These are phyloP conservation scores for Chamaedrilus cognettii DNA, from an alignment of 2,888 invertebrate species.

Conservation along the genomic window DNA sequence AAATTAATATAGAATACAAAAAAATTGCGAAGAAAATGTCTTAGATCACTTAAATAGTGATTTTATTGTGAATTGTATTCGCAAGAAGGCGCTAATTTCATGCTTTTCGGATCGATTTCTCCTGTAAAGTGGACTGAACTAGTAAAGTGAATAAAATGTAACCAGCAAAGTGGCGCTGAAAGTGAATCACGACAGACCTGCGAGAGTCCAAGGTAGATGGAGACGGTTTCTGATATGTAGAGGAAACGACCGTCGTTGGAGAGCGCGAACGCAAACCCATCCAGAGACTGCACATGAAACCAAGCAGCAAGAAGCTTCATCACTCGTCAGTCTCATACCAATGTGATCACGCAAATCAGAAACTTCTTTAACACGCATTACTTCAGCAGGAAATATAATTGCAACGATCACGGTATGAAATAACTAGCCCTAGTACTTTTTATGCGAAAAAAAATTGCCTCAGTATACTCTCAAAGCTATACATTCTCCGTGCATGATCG, in stretches of 20 bases:
- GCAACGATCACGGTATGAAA: no score
- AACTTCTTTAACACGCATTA: no score
- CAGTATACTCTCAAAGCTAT: background rate
- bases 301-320: no score
- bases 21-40: no score
- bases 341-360: no score
- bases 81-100: background rate
- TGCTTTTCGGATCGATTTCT: background rate
- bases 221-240: conserved; percentile 99
- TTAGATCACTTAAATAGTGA: background rate
- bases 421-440: background rate
- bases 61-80: background rate
- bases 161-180: no score
- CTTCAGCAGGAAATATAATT: background rate
- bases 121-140: no score
- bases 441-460: background rate
- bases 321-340: no score
- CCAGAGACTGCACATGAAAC: conserved; percentile 90
- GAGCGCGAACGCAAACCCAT: conserved; percentile 95
- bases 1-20: no score
- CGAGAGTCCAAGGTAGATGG: conserved; percentile 98
- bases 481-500: no score
- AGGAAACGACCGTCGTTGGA: conserved; percentile 96
- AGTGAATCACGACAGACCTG: conserved; percentile 69
- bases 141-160: no score